Evolutionary conservation across 2,797 vertebrate genomes (phyloP).

Genomic region (Lophotriccus pileatus): DNA sequence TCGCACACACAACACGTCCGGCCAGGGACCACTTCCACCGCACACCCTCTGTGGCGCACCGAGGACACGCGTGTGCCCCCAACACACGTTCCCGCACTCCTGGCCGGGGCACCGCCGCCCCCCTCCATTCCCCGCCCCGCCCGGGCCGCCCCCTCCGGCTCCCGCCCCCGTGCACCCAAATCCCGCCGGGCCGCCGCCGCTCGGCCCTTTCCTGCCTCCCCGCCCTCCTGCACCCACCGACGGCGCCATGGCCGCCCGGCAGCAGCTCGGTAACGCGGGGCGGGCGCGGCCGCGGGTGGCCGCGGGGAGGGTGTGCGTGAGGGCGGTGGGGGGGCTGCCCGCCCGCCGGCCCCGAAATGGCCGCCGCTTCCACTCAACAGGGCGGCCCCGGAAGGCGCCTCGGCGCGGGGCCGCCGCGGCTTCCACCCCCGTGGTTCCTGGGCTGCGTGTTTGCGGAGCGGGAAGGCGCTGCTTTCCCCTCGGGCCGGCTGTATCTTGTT

Average conservation of each 20-base stretch:
- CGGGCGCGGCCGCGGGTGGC: background rate
- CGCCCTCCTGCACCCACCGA: background rate
- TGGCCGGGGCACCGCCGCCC: background rate
- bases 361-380: background rate
- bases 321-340: background rate
- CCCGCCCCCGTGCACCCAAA: constrained; percentile 15
- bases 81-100: background rate
- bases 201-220: background rate
- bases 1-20: background rate
- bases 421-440: background rate
- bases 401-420: background rate
- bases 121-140: background rate
- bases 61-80: accelerated
- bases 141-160: background rate
- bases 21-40: background rate
- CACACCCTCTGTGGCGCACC: too few species aligned
- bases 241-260: constrained; percentile 27
- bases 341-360: background rate
- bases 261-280: constrained; percentile 42
- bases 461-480: background rate
- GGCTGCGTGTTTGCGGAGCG: background rate
- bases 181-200: background rate
- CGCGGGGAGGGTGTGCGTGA: background rate
- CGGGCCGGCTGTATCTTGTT: too few species aligned
- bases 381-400: background rate